Percentiles rank a stretch among this genome's conserved stretches.
Conservation (phyloP, 1,140 invertebrate species). For the fruit fly (Drosophila melanogaster) region Release_6_plus_ISO1_MT NT_037436.4:3610501-3611000, state of each 20-base stretch:
- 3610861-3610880: conserved; percentile 51
- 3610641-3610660: conserved; percentile 18
- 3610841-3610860: conserved; percentile 40
- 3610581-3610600: conserved; percentile 57
- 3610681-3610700: conserved; percentile 14
- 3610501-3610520: conserved; percentile 58
- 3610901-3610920: conserved; percentile 25
- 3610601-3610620: conserved; percentile 36
- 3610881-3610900: conserved; percentile 22
- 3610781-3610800: conserved; percentile 29
- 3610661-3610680: conserved; percentile 58
- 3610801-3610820: conserved; percentile 32
- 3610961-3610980: conserved; percentile 62
- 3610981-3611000: conserved; percentile 1
- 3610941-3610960: conserved; percentile 59
- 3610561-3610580: conserved; percentile 9
- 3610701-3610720: not conserved
- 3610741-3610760: conserved; percentile 65
- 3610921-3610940: conserved; percentile 56
- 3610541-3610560: conserved; percentile 9
- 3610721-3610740: conserved; percentile 9
- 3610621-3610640: conserved; percentile 24
- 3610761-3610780: conserved; percentile 52
- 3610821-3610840: not conserved
- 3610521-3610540: conserved; percentile 1